Evolutionary conservation across 2,113 vertebrate genomes (phyloP), one percentile per base, ranked within the genome.

Genomic region (Paradoxurus hermaphroditus): DNA sequence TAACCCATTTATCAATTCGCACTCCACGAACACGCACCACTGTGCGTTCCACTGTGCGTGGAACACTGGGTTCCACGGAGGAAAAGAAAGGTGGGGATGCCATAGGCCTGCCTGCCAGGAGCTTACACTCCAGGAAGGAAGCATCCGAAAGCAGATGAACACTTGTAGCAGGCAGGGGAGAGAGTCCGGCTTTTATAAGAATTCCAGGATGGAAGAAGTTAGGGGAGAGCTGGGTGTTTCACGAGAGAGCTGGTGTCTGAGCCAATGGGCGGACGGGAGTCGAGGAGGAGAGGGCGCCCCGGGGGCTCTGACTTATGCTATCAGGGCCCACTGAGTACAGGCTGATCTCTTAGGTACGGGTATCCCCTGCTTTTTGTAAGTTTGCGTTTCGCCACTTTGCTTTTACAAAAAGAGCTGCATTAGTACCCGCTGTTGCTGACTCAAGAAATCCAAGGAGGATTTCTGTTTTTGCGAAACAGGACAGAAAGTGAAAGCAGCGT

Each of bases 301-400:
- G 5, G 31, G 53, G 63, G 51, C n/a, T 7, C 77, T 31, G 15
- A 29, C 10, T 65, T 7, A 41, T 4, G 16, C 27, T 27, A 34
- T 15, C 1, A 11, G 51, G 41, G 39, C 12, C 39, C 9, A 0
- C 4, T 1, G 75, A 25, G 25, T 29, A 27, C 21, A 31, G 29
- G 12, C 53, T 73, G 23, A 41, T 75, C 7, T 27, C 46, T 75
- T 31, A 46, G 41, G 41, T 75, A 29, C 72, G 46, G 41, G 41
- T 29, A 27, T 18, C 41, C 72, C 27, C 72, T 0, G 6, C 39
- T 31, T 46, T 31, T 29, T 29, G 41, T 46, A 29, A 75, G 27
- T 46, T 46, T 2, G 1, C 44, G 72, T 31, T 29, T 16, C 14
- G 14, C 27, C 41, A 31, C 72, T 75, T 46, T 15, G 14, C 2